These are phyloP conservation scores for Aphelenchoides avenae DNA, from an alignment of 1,140 invertebrate species.

Conservation along the genomic window DNA sequence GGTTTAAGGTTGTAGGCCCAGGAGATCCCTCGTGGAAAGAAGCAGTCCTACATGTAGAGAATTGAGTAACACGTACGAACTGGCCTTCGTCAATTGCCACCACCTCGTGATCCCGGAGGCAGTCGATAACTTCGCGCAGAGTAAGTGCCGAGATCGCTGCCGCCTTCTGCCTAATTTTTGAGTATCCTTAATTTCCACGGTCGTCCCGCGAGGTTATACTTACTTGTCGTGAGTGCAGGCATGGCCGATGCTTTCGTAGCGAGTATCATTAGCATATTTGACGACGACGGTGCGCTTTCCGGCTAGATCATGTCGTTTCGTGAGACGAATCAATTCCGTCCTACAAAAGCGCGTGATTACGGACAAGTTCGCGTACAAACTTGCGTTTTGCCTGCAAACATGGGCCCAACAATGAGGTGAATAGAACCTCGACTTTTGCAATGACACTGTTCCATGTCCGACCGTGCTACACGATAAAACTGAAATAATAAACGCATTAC, in stretches of 20 bases:
- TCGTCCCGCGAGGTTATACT: not conserved
- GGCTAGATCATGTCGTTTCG: slow-evolving; percentile 67
- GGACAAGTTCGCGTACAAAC: no score
- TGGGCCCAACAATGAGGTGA: slow-evolving; percentile 62
- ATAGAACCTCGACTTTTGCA: slow-evolving; percentile 37
- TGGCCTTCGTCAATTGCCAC: slow-evolving; percentile 71
- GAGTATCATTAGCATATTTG: slow-evolving; percentile 66
- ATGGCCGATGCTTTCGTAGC: slow-evolving; percentile 64
- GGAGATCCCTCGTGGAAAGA: no score
- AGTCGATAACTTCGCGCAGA: slow-evolving; percentile 59
- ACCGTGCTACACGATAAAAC: no score
- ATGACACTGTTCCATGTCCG: no score
- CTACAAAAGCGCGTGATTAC: slow-evolving; percentile 48
- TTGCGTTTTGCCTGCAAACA: slow-evolving; percentile 70
- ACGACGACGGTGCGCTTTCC: slow-evolving; percentile 66
- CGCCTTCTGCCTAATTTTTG: slow-evolving; percentile 60
- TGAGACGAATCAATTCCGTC: slow-evolving; percentile 67
- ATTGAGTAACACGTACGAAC: slow-evolving; percentile 65
- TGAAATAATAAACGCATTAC: no score
- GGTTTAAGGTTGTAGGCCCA: no score
- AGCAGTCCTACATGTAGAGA: no score
- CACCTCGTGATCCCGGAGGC: slow-evolving; percentile 63
- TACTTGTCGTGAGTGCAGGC: slow-evolving; percentile 67
- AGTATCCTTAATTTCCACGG: not conserved
- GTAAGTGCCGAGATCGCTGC: slow-evolving; percentile 62